Evolutionary conservation across 2,797 vertebrate species (phyloP).

Genomic region (Micromesistius poutassou): DNA sequence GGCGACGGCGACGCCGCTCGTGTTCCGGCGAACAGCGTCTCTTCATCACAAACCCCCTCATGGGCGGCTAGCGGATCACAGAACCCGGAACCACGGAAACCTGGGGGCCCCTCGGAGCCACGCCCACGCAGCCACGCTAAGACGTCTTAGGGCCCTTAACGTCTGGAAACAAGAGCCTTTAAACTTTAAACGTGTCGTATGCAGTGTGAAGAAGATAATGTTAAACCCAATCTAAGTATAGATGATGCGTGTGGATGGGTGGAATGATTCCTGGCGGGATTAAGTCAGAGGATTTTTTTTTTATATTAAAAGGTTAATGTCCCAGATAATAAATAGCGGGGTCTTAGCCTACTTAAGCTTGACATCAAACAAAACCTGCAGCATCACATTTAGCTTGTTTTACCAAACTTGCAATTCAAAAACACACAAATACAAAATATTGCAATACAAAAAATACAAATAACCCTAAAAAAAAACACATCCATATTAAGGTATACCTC

Average conservation of each 20-base stretch:
- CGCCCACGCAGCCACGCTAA: slow-evolving; percentile 6
- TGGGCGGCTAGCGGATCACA: slow-evolving; percentile 44
- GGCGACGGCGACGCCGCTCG: too few species aligned
- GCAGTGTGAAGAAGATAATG: too few species aligned
- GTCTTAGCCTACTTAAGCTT: neutral
- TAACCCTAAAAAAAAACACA: too few species aligned
- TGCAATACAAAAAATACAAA: too few species aligned
- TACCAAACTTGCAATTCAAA: neutral
- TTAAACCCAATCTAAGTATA: neutral
- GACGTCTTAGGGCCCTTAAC: neutral
- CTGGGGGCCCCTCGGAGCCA: slow-evolving; percentile 27
- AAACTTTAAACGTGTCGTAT: neutral
- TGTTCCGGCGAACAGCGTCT: slow-evolving; percentile 29
- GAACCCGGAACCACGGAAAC: slow-evolving; percentile 38
- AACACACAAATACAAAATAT: neutral
- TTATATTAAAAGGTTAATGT: neutral
- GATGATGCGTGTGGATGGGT: neutral
- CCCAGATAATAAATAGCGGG: neutral
- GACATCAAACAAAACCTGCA: neutral
- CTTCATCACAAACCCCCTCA: slow-evolving; percentile 57
- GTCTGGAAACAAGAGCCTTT: neutral
- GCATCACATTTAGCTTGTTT: neutral
- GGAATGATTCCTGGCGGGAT: neutral
- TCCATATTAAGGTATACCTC: too few species aligned
- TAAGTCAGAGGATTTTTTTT: neutral